Evolutionary conservation across 2,888 invertebrate genomes (phyloP).

Genomic region (Nysson spinosus): DNA sequence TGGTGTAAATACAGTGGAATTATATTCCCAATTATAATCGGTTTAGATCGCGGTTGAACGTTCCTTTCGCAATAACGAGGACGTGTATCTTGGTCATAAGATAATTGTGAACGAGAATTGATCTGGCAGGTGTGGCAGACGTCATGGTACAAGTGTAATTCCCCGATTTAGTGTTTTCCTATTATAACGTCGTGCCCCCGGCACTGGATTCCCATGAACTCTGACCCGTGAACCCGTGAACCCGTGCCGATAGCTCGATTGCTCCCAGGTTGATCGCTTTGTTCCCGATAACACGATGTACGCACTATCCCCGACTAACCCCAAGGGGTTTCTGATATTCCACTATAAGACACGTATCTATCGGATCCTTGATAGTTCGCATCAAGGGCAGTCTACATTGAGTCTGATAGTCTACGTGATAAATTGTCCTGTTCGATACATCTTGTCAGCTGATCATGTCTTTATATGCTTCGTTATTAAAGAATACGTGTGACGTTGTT

Average conservation of each 20-base stretch:
- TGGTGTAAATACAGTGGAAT: too few relatives aligned
- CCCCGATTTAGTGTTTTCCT: constrained; percentile 62
- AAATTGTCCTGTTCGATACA: too few relatives aligned
- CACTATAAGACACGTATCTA: constrained; percentile 22
- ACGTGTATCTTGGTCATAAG: constrained; percentile 24
- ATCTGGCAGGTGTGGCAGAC: constrained; percentile 45
- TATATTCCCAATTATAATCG: too few relatives aligned
- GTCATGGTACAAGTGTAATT: constrained; percentile 50
- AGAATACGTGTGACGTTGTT: too few relatives aligned
- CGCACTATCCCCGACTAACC: constrained; percentile 11
- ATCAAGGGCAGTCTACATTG: too few relatives aligned
- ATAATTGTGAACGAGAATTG: constrained; percentile 48
- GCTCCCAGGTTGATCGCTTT: constrained; percentile 32
- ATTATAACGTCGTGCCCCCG: constrained; percentile 45
- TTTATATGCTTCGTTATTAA: too few relatives aligned
- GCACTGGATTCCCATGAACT: constrained; percentile 17
- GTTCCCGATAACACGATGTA: constrained; percentile 40
- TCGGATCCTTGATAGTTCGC: constrained; percentile 17
- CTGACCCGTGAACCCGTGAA: constrained; percentile 21
- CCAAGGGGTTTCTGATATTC: constrained; percentile 7
- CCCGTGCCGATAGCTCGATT: constrained; percentile 35
- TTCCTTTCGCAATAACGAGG: too few relatives aligned
- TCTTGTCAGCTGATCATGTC: too few relatives aligned
- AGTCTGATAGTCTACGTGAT: too few relatives aligned
- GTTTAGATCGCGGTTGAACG: neutral